Base-by-base conservation (phyloP, 2,888 invertebrate species). In the Amphiduros pacificus region DNA sequence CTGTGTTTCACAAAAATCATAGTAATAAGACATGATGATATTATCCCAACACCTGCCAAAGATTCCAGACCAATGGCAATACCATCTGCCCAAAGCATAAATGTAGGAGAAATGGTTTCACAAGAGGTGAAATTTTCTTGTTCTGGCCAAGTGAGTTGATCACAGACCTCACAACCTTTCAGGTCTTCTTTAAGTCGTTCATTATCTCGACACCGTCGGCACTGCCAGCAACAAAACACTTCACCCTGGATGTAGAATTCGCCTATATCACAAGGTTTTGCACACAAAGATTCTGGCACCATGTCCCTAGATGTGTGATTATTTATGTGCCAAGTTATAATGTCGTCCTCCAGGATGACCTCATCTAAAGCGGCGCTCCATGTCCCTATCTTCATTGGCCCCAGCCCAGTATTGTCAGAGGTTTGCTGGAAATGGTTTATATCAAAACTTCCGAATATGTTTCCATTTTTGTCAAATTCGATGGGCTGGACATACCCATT, bases 381-480 rank as follows among this genome's bases (percentile, higher is more conserved):
- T 17, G 40, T n/a, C 17, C 27, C 55, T n/a, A 44, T 20, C 9
- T 48, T 48, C 14, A 61, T 36, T 3, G 53, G 27, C 22, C 52
- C 49, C 5, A 11, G 9, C 14, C 56, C 17, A 20, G 26, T 32
- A 9, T 32, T 55, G 14, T 56, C 53, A 6, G 22, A 27, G n/a
- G 28, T 50, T 26, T 44, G 24, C 55, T 67, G 58, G 50, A 71
- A 74, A 55, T 75, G 74, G 17, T 59, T 64, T n/a, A 76, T 59
- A n/a, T 67, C 67, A 36, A 71, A 72, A 36, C 66, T 66, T 5
- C 72, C 70, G 36, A 72, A 61, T 2, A 72, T 63, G 52, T 75
- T 73, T 0, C 75, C 76, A 26, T 73, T 63, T 44, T 64, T 56
- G 62, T 74, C 72, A 58, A 77, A 76, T n/a, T 66, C 60, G 32